Percentiles rank a stretch among this genome's conserved stretches.
These are phyloP conservation scores for Globodera rostochiensis DNA, from an alignment of 1,140 invertebrate genomes.

Conservation along the genomic window DNA sequence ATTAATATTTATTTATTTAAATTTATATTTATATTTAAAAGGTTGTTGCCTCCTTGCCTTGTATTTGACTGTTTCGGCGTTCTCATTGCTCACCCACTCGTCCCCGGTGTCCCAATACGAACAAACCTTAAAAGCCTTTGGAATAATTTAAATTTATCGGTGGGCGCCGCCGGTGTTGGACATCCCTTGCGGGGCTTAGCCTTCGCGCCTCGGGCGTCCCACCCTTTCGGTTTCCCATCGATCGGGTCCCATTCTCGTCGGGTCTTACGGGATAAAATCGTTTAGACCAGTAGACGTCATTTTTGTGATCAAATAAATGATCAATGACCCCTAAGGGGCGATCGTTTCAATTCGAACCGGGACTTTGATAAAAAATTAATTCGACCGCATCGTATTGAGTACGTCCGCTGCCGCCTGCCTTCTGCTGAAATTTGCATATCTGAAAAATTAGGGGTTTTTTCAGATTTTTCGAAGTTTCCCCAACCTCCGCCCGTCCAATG, in stretches of 20 bases:
- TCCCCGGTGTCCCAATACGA: conserved; percentile 23
- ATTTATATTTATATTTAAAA: neutral
- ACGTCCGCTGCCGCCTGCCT: conserved; percentile 1
- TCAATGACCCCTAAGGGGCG: no score
- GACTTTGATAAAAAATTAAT: neutral
- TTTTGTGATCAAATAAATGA: no score
- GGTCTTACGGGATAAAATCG: no score
- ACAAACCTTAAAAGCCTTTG: neutral
- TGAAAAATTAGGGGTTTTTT: neutral
- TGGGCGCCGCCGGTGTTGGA: no score
- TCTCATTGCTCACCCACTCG: conserved; percentile 26
- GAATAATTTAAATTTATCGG: no score
- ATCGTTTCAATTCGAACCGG: no score
- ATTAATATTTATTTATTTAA: neutral
- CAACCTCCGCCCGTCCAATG: conserved; percentile 10
- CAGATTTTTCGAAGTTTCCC: neutral
- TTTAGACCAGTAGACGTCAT: no score
- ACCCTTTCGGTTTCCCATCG: no score
- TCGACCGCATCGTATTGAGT: conserved; percentile 11
- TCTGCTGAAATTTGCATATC: conserved; percentile 19
- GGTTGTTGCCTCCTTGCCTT: neutral
- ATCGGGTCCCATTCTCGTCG: no score
- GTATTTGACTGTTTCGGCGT: conserved; percentile 21
- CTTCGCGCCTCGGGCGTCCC: no score
- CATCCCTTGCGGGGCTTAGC: no score